These are phyloP conservation scores for Speoplatyrhinus poulsoni DNA, from an alignment of 2,113 vertebrate genomes.

Conservation along the genomic window DNA sequence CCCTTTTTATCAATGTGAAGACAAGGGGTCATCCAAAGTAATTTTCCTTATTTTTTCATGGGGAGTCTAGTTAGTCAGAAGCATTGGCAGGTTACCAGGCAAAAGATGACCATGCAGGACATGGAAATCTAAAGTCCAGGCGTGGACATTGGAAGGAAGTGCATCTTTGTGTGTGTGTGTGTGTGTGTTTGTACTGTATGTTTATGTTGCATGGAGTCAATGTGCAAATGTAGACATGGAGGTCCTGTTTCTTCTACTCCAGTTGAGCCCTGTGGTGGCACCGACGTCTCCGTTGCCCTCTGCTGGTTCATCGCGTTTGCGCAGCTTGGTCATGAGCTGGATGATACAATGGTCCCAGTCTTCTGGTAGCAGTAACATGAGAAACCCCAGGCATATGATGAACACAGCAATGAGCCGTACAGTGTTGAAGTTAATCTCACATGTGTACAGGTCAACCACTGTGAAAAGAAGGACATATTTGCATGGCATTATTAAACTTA, in stretches of 20 bases:
- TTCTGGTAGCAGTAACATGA: conserved; percentile 91
- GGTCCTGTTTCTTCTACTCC: conserved; percentile 82
- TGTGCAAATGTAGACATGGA: conserved; percentile 88
- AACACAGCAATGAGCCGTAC: conserved; percentile 91
- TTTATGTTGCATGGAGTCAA: conserved; percentile 65
- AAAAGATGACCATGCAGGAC: conserved; percentile 16
- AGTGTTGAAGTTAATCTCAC: conserved; percentile 91
- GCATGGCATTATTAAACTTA: neutral
- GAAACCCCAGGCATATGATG: conserved; percentile 95
- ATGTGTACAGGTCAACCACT: conserved; percentile 94
- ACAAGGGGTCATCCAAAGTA: conserved; percentile 22
- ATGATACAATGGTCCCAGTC: conserved; percentile 94
- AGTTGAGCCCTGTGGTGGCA: conserved; percentile 77
- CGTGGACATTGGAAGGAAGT: neutral
- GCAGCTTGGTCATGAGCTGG: conserved; percentile 86
- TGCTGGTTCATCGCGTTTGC: conserved; percentile 85
- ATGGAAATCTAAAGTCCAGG: conserved; percentile 24
- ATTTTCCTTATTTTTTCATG: neutral
- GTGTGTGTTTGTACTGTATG: conserved; percentile 17
- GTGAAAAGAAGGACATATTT: conserved; percentile 27
- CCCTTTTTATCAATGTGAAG: conserved; percentile 6
- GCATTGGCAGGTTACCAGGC: conserved; percentile 23
- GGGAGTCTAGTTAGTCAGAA: conserved; percentile 4
- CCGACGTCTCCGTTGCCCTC: conserved; percentile 79
- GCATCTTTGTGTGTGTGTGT: conserved; percentile 1